Evolutionary conservation across 2,797 vertebrate genomes (phyloP), one percentile per base, ranked within the genome.

Genomic region (Falco naumanni): DNA sequence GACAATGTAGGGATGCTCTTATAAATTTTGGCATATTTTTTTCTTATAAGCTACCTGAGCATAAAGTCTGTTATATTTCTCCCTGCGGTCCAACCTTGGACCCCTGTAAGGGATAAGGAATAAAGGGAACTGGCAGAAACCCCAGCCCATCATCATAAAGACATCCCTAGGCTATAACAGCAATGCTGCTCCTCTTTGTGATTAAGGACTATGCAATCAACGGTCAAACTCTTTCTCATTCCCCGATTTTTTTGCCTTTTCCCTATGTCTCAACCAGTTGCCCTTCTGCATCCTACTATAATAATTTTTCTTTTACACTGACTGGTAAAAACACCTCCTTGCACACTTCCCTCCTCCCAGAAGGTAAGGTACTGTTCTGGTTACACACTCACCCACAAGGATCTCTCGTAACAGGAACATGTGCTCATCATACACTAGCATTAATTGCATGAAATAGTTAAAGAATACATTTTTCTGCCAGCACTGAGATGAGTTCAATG

Each of bases 321-420:
- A 11, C 28, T 60, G 43, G 16, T 37, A 47, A n/a, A 54, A 80
- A n/a, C 26, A 18, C 3, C 13, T 71, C 31, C 12, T 9, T 68
- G 9, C 15, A 37, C 19, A 41, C 19, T 45, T 79, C 25, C 33
- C 11, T 26, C 11, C 48, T 65, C 72, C 51, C 50, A 54, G 76
- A n/a, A 10, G 5, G 5, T 14, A 34, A 64, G 28, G 77, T 66
- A 34, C 31, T 50, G 17, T 8, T 20, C 22, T 60, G 9, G 29
- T 64, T 41, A 22, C 12, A 16, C 10, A 11, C 17, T 48, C 43
- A 29, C 7, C 19, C 16, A 7, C 0, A 0, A 19, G 13, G 8
- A 12, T 53, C 29, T 75, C 15, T 43, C 5, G 3, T 28, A 16
- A 33, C 0, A 59, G 33, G 18, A 50, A 5, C 3, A 18, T 1